Percentiles rank a stretch among this genome's conserved stretches.
Conservation (phyloP, 1,140 invertebrate genomes). For the Oreohelix idahoensis region DNA sequence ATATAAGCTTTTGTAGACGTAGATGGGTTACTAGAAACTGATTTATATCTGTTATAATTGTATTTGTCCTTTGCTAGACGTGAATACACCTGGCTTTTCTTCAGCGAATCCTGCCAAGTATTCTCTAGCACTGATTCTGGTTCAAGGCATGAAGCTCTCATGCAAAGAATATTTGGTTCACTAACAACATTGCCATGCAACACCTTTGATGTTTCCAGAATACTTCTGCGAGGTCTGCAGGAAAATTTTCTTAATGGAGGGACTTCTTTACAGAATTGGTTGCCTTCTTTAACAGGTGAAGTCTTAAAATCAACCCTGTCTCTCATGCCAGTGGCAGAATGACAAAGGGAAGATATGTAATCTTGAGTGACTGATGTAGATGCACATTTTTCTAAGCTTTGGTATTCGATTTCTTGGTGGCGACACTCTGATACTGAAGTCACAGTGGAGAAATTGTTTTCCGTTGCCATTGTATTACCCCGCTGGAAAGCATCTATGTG, state of each 20-base stretch:
- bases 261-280: background rate
- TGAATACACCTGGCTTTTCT: too few species aligned
- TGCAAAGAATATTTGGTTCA: background rate
- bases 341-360: background rate
- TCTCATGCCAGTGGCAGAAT: background rate
- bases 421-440: too few species aligned
- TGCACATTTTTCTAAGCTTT: background rate
- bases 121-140: background rate
- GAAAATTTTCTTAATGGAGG: slow-evolving; percentile 1
- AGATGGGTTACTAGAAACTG: too few species aligned
- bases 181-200: background rate
- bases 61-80: too few species aligned
- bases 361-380: background rate
- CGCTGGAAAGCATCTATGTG: too few species aligned
- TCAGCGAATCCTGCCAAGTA: background rate
- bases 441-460: too few species aligned
- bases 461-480: background rate
- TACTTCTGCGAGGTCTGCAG: background rate
- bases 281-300: too few species aligned
- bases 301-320: too few species aligned
- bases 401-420: background rate
- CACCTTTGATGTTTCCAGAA: background rate
- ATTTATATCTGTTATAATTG: too few species aligned
- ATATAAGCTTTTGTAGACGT: too few species aligned
- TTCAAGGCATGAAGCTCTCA: background rate